phyloP scores from a whole-genome alignment of 2,113 vertebrate species.

The Saccopteryx bilineata region DNA sequence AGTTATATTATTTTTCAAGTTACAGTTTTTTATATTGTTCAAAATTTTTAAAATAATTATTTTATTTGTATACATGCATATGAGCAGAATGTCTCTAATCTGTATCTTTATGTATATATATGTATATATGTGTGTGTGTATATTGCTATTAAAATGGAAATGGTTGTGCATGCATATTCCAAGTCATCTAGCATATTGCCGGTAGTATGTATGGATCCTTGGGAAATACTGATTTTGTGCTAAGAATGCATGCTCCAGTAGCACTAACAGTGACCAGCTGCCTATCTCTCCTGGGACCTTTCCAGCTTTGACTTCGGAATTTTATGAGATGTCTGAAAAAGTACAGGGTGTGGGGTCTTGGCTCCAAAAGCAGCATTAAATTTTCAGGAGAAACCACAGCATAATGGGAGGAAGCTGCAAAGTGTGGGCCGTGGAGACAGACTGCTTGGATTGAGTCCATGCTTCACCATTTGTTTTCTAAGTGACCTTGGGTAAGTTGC shows the following conservation, averaged over 20 bases:
- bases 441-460: background rate
- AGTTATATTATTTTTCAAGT: background rate
- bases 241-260: background rate
- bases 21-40: conserved; percentile 22
- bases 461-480: background rate
- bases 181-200: background rate
- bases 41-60: conserved; percentile 41
- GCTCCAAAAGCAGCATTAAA: conserved; percentile 56
- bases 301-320: conserved; percentile 40
- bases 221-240: conserved; percentile 35
- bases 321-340: conserved; percentile 20
- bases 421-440: conserved; percentile 16
- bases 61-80: background rate
- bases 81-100: background rate
- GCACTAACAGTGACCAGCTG: background rate
- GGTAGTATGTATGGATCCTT: background rate
- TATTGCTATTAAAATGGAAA: conserved; percentile 17
- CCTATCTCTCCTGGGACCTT: background rate
- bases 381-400: conserved; percentile 63
- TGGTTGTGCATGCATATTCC: background rate
- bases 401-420: conserved; percentile 55
- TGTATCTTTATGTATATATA: background rate
- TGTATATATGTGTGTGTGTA: background rate
- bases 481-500: conserved; percentile 48
- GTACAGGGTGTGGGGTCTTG: background rate